A percentile compares a stretch with the other conserved stretches of the same genome.
These are phyloP conservation scores for Sarcophilus harrisii DNA, from an alignment of 2,797 vertebrate genomes.

Conservation along the genomic window DNA sequence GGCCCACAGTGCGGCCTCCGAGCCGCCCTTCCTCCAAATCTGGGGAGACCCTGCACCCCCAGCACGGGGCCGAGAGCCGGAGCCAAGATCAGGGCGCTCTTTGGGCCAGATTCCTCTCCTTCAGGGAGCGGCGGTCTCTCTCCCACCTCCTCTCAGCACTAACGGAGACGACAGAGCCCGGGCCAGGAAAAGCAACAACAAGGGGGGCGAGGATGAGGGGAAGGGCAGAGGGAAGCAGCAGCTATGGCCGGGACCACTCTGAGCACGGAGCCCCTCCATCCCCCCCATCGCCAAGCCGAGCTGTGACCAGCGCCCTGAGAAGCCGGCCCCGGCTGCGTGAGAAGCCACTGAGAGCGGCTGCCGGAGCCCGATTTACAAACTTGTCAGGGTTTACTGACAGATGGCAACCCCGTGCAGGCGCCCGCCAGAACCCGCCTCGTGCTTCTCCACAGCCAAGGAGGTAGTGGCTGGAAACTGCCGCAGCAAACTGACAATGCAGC, in stretches of 20 bases:
- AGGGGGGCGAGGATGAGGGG: neutral
- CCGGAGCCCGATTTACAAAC: slow-evolving; percentile 71
- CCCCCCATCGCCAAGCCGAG: slow-evolving; percentile 36
- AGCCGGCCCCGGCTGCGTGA: slow-evolving; percentile 57
- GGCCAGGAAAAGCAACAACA: neutral
- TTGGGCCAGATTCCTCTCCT: neutral
- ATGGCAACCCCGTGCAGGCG: slow-evolving; percentile 37
- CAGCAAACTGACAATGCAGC: slow-evolving; percentile 38
- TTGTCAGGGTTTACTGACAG: slow-evolving; percentile 75
- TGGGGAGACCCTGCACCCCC: neutral
- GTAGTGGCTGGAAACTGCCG: slow-evolving; percentile 63
- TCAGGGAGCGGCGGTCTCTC: neutral
- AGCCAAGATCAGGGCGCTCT: neutral
- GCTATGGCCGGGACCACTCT: neutral
- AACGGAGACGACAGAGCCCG: neutral
- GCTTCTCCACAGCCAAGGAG: slow-evolving; percentile 55
- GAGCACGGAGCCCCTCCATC: neutral
- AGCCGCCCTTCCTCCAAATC: neutral
- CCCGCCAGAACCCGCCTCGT: slow-evolving; percentile 65
- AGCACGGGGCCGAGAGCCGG: neutral
- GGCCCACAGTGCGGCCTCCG: neutral
- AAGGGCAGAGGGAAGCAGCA: slow-evolving; percentile 39
- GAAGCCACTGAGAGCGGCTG: slow-evolving; percentile 65
- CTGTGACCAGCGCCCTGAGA: slow-evolving; percentile 14
- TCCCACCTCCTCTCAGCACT: slow-evolving; percentile 16